A percentile compares a stretch with the other conserved stretches of the same genome.
Conservation (phyloP, 2,797 vertebrate genomes). For the Podarcis lilfordi region DNA sequence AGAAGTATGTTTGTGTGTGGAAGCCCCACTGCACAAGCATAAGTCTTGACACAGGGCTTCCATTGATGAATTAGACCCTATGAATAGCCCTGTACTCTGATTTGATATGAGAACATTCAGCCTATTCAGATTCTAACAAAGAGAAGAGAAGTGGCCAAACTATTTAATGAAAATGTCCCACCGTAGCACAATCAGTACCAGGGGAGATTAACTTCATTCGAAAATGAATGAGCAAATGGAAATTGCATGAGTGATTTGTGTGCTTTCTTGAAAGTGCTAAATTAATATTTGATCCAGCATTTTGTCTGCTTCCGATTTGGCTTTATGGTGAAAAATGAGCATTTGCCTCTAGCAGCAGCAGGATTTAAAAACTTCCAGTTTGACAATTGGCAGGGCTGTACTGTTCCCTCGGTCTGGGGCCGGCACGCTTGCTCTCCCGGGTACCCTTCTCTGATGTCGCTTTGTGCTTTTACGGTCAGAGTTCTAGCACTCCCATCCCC, state of each 20-base stretch:
- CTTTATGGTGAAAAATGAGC: constrained; percentile 4
- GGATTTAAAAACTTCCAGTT: constrained; percentile 9
- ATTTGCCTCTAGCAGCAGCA: neutral
- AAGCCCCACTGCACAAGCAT: too few relatives aligned
- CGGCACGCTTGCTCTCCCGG: constrained; percentile 16
- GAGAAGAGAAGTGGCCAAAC: neutral
- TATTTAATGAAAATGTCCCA: constrained; percentile 9
- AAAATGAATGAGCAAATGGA: constrained; percentile 18
- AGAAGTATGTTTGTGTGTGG: too few relatives aligned
- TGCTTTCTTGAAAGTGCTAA: constrained; percentile 14
- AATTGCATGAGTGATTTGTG: constrained; percentile 16
- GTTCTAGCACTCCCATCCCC: constrained; percentile 35
- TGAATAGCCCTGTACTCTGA: neutral
- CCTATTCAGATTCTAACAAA: neutral
- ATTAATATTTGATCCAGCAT: constrained; percentile 33
- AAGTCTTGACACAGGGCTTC: too few relatives aligned
- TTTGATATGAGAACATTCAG: neutral
- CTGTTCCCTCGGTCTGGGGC: constrained; percentile 50
- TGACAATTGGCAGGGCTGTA: neutral
- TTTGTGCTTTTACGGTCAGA: constrained; percentile 52
- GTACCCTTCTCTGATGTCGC: constrained; percentile 39
- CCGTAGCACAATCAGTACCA: neutral
- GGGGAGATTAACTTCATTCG: constrained; percentile 1
- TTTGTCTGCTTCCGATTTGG: neutral
- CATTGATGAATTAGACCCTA: too few relatives aligned